Evolutionary conservation across 1,140 invertebrate species (phyloP).

Genomic region (Hestina assimilis): DNA sequence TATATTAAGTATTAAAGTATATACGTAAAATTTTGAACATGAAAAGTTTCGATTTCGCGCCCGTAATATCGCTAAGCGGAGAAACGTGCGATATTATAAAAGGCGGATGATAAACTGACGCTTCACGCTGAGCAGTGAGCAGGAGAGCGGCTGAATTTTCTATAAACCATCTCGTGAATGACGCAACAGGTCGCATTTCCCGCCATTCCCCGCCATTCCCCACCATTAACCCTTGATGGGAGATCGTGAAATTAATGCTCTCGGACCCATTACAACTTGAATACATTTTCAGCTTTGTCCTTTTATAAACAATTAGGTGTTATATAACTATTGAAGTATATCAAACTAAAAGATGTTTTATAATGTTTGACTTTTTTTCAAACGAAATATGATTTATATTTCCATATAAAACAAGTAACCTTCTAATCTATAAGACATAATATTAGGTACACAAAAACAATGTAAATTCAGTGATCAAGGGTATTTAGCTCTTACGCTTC

Average conservation of each 20-base stretch:
- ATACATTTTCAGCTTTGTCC: slow-evolving; percentile 25
- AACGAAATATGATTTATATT: too few relatives aligned
- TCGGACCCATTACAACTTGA: slow-evolving; percentile 40
- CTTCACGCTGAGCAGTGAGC: too few relatives aligned
- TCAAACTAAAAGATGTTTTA: too few relatives aligned
- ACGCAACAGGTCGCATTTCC: slow-evolving; percentile 53
- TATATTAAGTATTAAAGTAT: not conserved
- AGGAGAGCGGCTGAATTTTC: slow-evolving; percentile 6
- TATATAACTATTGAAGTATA: too few relatives aligned
- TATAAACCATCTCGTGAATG: slow-evolving; percentile 26
- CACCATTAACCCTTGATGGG: slow-evolving; percentile 48
- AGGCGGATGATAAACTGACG: slow-evolving; percentile 30
- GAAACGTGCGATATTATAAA: slow-evolving; percentile 25
- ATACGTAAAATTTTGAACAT: not conserved
- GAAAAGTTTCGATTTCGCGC: slow-evolving; percentile 10
- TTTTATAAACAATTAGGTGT: slow-evolving; percentile 20
- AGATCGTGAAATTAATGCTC: slow-evolving; percentile 49
- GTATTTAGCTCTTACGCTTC: too few relatives aligned
- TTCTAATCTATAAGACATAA: too few relatives aligned
- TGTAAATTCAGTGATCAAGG: too few relatives aligned
- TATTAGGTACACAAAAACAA: too few relatives aligned
- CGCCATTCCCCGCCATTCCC: slow-evolving; percentile 45
- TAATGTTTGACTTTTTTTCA: too few relatives aligned
- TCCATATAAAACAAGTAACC: too few relatives aligned
- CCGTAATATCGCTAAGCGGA: not conserved